These are phyloP conservation scores for Metopia argyrocephala DNA, from an alignment of 2,888 invertebrate species.

Conservation along the genomic window DNA sequence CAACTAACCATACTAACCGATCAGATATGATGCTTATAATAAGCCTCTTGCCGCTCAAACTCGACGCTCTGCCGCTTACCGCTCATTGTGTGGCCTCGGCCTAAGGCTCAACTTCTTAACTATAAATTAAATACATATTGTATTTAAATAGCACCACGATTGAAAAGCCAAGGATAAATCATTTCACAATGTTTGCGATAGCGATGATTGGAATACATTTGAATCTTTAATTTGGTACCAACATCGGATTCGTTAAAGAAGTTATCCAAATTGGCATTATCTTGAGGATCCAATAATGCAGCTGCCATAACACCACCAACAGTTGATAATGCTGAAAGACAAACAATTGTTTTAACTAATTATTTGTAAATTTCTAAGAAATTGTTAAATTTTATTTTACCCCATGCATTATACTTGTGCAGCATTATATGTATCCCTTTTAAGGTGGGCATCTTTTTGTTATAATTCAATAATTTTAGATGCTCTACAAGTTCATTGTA, in stretches of 20 bases:
- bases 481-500: conserved; percentile 70
- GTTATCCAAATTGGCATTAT: conserved; percentile 70
- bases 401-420: conserved; percentile 71
- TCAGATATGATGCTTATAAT: too few relatives aligned
- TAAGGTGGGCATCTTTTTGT: conserved; percentile 69
- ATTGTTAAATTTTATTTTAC: too few relatives aligned
- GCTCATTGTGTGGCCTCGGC: too few relatives aligned
- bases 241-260: conserved; percentile 68
- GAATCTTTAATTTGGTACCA: conserved; percentile 69
- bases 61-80: too few relatives aligned
- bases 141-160: conserved; percentile 69
- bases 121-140: too few relatives aligned
- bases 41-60: too few relatives aligned
- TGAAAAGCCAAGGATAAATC: conserved; percentile 73
- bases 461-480: conserved; percentile 71
- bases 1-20: too few relatives aligned
- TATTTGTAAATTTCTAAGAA: not conserved
- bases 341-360: not conserved
- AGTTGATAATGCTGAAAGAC: conserved; percentile 65
- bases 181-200: conserved; percentile 71
- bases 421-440: conserved; percentile 71
- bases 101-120: too few relatives aligned
- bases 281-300: conserved; percentile 69
- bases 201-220: conserved; percentile 69
- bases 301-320: conserved; percentile 69